Base-by-base conservation (phyloP, 1,140 invertebrate species). In the Scaptomyza hsui region DNA sequence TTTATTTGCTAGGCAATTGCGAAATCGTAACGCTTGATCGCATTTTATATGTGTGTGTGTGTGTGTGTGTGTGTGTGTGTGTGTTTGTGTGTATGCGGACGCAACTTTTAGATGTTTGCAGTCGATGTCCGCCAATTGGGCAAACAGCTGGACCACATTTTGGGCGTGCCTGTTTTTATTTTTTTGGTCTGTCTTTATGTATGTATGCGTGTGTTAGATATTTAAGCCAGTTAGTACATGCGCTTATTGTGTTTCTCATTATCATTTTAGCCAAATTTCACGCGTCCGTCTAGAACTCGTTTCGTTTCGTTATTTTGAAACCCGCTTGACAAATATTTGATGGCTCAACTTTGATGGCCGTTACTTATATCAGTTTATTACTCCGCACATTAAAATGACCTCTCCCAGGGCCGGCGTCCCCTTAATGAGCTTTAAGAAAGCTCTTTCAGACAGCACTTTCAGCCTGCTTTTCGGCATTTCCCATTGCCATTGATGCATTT, bases 1-100 rank as follows among this genome's bases (percentile, higher is more conserved):
- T 85, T 62, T 81, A 51, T 85, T 86, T 86, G 74, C 62, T 81
- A 60, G 65, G 57, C 81, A 77, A 86, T 86, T 77, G 81, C 82
- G 65, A 77, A 77, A 86, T 74, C 69, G 64, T 53, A 71, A 81
- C 73, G 81, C 81, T 64, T 77, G 64, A 85, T 37, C 72, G 76
- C 53, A 37, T 62, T 85, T 85, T 64, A 85, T 80, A 62, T 9
- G 26, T 9, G 7, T 7, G 7, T 29, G 26, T 29, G 26, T 9
- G 72, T 57, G 52, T 63, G 44, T 60, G 57, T 65, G 16, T 29
- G 48, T 29, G 45, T 9, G 26, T 9, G 7, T 7, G 7, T 29
- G 26, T 29, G 26, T 9, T 67, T 57, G 52, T 63, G 44, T 60
- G 57, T 65, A 29, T 29, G 48, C 39, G 45, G 39, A 63, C 26